Base-by-base conservation (phyloP, 2,113 vertebrate species). In the Cygnus atratus region DNA sequence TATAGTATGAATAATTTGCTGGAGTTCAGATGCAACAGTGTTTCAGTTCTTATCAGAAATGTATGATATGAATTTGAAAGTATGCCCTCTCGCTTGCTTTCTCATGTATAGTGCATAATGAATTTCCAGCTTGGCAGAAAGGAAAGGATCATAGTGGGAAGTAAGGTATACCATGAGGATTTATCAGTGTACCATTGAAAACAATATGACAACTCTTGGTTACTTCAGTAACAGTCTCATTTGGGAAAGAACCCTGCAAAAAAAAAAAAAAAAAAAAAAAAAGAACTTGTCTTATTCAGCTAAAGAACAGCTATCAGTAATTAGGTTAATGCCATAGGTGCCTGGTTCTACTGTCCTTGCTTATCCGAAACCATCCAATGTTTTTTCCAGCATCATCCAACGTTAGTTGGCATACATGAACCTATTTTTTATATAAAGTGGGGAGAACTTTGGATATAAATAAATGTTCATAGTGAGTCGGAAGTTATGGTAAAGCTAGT, bases 1-100 rank as follows among this genome's bases (percentile, higher is more conserved):
- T 93, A 41, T 67, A 50, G 67, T 77, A 90, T 96, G 95, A 96
- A 96, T 94, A 93, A 96, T 95, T 94, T 92, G 81, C 89, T 89
- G 59, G 50, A 79, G 89, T 91, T 97, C 88, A 95, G 93, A 94
- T 89, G 61, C 73, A 62, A 73, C 70, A 66, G 88, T 46, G 74
- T 89, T 94, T 92, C 92, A 73, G 67, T 82, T 96, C 90, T 91
- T 90, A 87, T 89, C 93, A 88, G 93, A 92, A 92, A 89, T 80
- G 77, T 91, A 94, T 82, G 70, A 82, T 89, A 85, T 83, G 84
- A 94, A 96, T 96, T 94, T 92, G 84, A 96, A 92, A 94, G 88
- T 70, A 33, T 96, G 92, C 91, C 88, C 87, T 70, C 74, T 93
- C 17, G 22, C 93, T 95, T 94, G 72, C 87, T 89, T 91, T 94